phyloP scores from a whole-genome alignment of 2,113 vertebrate genomes.

The Ginglymostoma cirratum region DNA sequence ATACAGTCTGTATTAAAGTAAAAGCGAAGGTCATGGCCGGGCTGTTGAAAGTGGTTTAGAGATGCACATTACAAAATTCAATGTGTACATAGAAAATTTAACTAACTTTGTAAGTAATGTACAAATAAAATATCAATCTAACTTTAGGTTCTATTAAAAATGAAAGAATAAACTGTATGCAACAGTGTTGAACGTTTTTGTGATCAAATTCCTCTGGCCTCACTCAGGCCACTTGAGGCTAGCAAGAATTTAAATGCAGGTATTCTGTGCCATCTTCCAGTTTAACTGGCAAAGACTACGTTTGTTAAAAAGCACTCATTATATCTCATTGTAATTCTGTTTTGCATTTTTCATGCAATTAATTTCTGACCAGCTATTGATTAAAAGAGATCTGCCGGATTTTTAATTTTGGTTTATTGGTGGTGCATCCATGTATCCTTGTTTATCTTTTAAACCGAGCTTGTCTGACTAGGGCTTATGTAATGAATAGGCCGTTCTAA shows the following conservation, averaged over 20 bases:
- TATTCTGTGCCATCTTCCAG: conserved; percentile 40
- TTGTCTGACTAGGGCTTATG: background rate
- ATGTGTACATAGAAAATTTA: conserved; percentile 19
- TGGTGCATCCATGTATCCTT: background rate
- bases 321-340: conserved; percentile 73
- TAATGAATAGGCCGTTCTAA: conserved; percentile 1
- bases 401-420: background rate
- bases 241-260: conserved; percentile 7
- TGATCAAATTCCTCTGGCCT: conserved; percentile 54
- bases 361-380: conserved; percentile 93
- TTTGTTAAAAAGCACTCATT: conserved; percentile 55
- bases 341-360: conserved; percentile 83
- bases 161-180: conserved; percentile 44
- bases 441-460: background rate
- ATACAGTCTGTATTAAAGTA: conserved; percentile 14
- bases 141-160: conserved; percentile 12
- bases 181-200: conserved; percentile 49
- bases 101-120: conserved; percentile 34
- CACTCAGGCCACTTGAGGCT: conserved; percentile 47
- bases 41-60: conserved; percentile 16
- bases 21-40: conserved; percentile 8
- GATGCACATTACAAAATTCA: conserved; percentile 30
- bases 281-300: conserved; percentile 42
- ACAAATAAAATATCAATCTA: conserved; percentile 1
- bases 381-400: conserved; percentile 75